Conservation (phyloP, 2,113 vertebrate species). For the Scophthalmus maximus region DNA sequence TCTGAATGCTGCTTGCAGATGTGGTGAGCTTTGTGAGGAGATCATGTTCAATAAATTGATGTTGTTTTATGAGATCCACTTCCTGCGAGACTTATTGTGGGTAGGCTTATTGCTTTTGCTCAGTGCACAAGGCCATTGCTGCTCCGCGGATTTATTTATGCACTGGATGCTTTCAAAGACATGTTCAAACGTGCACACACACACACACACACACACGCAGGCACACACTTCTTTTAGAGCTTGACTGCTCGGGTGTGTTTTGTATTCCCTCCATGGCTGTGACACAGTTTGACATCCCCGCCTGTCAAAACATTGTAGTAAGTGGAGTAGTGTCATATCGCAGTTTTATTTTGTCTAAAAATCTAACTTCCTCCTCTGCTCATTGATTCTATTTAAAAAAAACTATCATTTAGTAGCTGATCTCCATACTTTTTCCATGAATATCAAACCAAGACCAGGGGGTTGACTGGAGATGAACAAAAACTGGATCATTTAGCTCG, state of each 20-base stretch:
- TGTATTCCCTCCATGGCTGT: slow-evolving; percentile 37
- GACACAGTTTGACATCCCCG: slow-evolving; percentile 29
- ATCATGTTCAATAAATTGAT: slow-evolving; percentile 74
- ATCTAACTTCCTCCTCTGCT: slow-evolving; percentile 36
- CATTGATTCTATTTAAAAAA: slow-evolving; percentile 30
- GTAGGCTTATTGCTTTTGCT: slow-evolving; percentile 72
- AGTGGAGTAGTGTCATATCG: slow-evolving; percentile 41
- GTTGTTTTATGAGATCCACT: slow-evolving; percentile 64
- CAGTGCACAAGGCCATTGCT: slow-evolving; percentile 55
- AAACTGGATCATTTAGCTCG: slow-evolving; percentile 39
- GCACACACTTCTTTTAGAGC: slow-evolving; percentile 64
- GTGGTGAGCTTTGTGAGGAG: slow-evolving; percentile 46
- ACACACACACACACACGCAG: too few relatives aligned
- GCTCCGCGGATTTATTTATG: slow-evolving; percentile 72
- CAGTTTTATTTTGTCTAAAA: slow-evolving; percentile 32
- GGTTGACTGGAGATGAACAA: slow-evolving; percentile 42
- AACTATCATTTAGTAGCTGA: slow-evolving; percentile 45
- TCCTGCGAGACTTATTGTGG: slow-evolving; percentile 52
- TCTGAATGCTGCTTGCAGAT: slow-evolving; percentile 40
- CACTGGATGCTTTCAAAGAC: slow-evolving; percentile 58
- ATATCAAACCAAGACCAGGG: slow-evolving; percentile 46
- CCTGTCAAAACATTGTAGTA: slow-evolving; percentile 31
- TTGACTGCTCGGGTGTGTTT: slow-evolving; percentile 44
- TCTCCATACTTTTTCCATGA: slow-evolving; percentile 58
- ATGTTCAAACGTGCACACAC: slow-evolving; percentile 48